Percentiles rank a stretch among this genome's conserved stretches.
Evolutionary conservation across 2,888 invertebrate genomes (phyloP).

Genomic region (Ophion obscuratus): DNA sequence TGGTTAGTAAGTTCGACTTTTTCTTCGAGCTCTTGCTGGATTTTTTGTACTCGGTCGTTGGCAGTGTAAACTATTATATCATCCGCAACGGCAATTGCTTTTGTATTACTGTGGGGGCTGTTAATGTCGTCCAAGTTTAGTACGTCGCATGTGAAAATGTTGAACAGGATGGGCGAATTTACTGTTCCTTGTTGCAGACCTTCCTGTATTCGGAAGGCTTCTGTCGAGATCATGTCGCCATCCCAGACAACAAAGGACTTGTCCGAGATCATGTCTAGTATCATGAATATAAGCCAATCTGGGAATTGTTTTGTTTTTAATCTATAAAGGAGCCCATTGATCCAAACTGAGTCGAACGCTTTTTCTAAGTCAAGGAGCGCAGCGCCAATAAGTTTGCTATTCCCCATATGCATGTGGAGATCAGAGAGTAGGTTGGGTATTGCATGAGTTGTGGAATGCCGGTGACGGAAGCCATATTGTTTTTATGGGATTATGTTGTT

Average conservation of each 20-base stretch:
- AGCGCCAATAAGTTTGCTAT: neutral
- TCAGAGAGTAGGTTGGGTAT: conserved; percentile 6
- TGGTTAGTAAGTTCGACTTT: neutral
- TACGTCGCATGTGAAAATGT: neutral
- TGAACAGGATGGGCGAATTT: neutral
- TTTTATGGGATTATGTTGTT: conserved; percentile 59
- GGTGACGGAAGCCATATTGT: conserved; percentile 41
- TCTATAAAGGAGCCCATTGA: neutral
- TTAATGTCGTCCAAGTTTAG: neutral
- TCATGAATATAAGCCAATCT: neutral
- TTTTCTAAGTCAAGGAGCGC: neutral
- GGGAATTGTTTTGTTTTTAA: neutral
- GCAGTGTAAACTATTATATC: neutral
- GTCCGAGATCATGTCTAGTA: neutral
- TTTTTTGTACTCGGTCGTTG: neutral
- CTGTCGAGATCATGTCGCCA: neutral
- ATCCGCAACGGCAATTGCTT: neutral
- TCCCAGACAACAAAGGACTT: neutral
- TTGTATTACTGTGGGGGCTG: neutral
- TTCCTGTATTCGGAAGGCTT: neutral
- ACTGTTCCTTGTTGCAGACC: neutral
- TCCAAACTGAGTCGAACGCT: neutral
- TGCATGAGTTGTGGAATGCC: neutral
- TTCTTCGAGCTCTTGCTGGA: neutral
- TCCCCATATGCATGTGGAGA: neutral